Base-by-base conservation (phyloP, 2,113 vertebrate genomes). In the Pseudopipra pipra region DNA sequence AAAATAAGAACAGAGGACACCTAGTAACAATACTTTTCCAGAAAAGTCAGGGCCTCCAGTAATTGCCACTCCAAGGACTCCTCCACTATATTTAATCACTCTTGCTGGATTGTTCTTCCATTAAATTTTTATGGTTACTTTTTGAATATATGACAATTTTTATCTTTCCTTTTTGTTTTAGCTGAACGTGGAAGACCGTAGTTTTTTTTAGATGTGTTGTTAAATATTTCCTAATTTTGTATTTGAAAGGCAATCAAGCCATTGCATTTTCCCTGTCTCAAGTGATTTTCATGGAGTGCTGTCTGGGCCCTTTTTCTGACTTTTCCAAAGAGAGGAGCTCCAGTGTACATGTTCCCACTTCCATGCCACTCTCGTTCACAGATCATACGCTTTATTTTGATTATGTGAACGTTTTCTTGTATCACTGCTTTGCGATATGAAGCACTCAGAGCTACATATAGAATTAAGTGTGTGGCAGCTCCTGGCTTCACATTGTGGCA, bases 21-120 rank as follows among this genome's bases (percentile, higher is more conserved):
- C 52, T 80, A 62, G n/a, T 68, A 88, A 67, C 47, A 82, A 59
- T 72, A 62, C 37, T 89, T 97, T 72, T 62, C 62, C 74, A 87
- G 81, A 74, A 87, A 72, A 93, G 61, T 65, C 61, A 85, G 49
- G 41, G 1, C 17, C 12, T 79, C 24, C 33, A 44, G 52, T 72
- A 95, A 78, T 14, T 71, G 20, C 35, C 16, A 13, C 8, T 27
- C 39, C 44, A 85, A 78, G 35, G 73, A 63, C 30, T 63, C 39
- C 52, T 49, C 3, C 14, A 35, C 25, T 54, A 11, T 55, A 61
- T 75, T 90, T 88, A 92, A 52, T 39, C 61, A 5, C 10, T 44
- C 33, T 41, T 49, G 16, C 20, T 76, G 37, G 25, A 41, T 28
- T 75, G 47, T 20, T 27, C 17, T 81, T 54, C 43, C 24, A 31